phyloP scores from a whole-genome alignment of 2,888 invertebrate genomes.

The Patella caerulea region DNA sequence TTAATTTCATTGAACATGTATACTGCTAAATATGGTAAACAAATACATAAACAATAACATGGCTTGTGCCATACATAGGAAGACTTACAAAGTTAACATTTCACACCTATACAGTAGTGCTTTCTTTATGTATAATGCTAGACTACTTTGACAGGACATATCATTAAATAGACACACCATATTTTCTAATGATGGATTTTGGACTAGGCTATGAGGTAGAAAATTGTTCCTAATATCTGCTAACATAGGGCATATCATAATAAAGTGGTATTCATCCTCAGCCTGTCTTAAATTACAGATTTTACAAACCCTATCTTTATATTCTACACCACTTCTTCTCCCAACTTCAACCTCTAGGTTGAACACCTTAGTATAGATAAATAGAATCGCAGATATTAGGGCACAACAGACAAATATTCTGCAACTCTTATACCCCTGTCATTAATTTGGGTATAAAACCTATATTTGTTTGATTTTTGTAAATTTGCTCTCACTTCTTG shows the following conservation, averaged over 20 bases:
- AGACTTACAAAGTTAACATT: neutral
- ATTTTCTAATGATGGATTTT: neutral
- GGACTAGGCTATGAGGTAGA: neutral
- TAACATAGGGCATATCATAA: slow-evolving; percentile 9
- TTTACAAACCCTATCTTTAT: slow-evolving; percentile 2
- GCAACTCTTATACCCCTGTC: neutral
- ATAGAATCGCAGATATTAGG: slow-evolving; percentile 10
- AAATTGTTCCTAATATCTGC: neutral
- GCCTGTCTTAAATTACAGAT: slow-evolving; percentile 4
- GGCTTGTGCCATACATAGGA: neutral
- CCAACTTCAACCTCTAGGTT: slow-evolving; percentile 1
- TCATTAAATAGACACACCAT: neutral
- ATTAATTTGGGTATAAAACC: neutral
- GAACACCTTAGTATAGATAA: slow-evolving; percentile 8
- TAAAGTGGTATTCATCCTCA: slow-evolving; percentile 10
- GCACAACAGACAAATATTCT: neutral
- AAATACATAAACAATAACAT: neutral
- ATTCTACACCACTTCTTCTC: slow-evolving; percentile 3
- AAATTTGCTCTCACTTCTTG: neutral
- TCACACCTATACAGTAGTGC: neutral
- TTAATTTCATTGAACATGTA: too few relatives aligned
- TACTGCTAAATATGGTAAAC: too few relatives aligned
- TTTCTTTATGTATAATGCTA: slow-evolving; percentile 2
- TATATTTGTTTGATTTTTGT: neutral
- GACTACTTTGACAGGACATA: neutral